A percentile compares a stretch with the other conserved stretches of the same genome.
Evolutionary conservation across 1,140 invertebrate species (phyloP).

Genomic region (Dolichoris vasculosae): DNA sequence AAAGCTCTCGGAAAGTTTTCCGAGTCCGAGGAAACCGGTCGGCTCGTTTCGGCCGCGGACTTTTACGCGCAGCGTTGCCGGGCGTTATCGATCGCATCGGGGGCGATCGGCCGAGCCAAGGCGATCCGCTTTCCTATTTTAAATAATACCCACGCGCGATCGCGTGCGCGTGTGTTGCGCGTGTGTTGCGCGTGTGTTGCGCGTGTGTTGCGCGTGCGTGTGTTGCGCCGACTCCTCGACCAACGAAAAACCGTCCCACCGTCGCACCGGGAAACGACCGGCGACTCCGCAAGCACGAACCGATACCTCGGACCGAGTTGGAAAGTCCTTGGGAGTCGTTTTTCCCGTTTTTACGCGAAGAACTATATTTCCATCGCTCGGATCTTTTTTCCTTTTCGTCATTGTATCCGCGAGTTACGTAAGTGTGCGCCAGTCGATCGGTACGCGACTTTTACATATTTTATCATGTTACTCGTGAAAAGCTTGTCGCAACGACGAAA

Average conservation of each 20-base stretch:
- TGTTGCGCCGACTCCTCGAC: background rate
- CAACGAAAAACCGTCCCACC: background rate
- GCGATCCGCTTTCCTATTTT: conserved; percentile 52
- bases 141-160: conserved; percentile 43
- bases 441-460: background rate
- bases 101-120: conserved; percentile 29
- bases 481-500: background rate
- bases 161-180: background rate
- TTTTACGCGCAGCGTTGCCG: background rate
- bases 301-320: too few species aligned
- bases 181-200: background rate
- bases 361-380: background rate
- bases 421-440: background rate
- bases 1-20: too few species aligned
- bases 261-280: background rate
- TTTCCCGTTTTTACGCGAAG: background rate
- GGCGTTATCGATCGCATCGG: conserved; percentile 29
- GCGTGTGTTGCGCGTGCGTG: background rate
- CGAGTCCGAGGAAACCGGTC: background rate
- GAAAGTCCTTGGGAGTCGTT: background rate
- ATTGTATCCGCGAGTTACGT: background rate
- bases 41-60: background rate
- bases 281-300: background rate
- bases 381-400: background rate
- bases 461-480: background rate